These are phyloP conservation scores for Anthopleura sola DNA, from an alignment of 64 coral and sea anemone species.

Conservation along the genomic window DNA sequence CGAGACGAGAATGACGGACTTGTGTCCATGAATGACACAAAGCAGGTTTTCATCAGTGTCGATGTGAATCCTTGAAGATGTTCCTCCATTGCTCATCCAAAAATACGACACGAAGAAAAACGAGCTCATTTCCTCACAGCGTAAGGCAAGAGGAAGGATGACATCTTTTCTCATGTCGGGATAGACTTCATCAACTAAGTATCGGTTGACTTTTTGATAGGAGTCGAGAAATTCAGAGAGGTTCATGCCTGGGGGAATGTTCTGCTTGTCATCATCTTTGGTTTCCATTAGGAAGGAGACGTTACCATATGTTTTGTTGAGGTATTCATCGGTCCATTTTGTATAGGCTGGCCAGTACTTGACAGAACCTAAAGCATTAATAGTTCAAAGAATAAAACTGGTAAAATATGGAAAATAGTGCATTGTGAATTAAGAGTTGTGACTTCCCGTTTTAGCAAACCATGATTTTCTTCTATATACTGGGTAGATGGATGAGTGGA, in stretches of 20 bases:
- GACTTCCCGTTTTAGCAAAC: no score
- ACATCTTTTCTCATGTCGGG: slow-evolving; percentile 91
- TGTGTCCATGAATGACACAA: slow-evolving; percentile 89
- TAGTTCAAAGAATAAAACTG: neutral
- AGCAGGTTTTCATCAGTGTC: slow-evolving; percentile 95
- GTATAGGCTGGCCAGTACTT: slow-evolving; percentile 89
- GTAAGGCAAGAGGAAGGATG: slow-evolving; percentile 72
- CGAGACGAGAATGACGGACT: slow-evolving; percentile 73
- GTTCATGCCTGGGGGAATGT: slow-evolving; percentile 61
- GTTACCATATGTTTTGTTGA: slow-evolving; percentile 71
- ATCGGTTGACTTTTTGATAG: slow-evolving; percentile 72
- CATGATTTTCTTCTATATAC: no score
- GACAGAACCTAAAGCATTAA: slow-evolving; percentile 54
- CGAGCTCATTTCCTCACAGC: slow-evolving; percentile 94
- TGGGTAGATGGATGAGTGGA: no score
- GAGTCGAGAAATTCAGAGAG: slow-evolving; percentile 61
- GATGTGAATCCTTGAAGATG: slow-evolving; percentile 88
- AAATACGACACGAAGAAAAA: slow-evolving; percentile 98
- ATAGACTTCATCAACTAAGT: slow-evolving; percentile 87
- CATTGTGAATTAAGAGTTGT: neutral
- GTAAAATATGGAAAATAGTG: neutral
- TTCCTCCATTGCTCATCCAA: slow-evolving; percentile 92
- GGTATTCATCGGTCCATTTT: slow-evolving; percentile 93
- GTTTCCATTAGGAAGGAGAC: slow-evolving; percentile 83
- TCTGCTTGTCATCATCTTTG: slow-evolving; percentile 92